These are phyloP conservation scores for Scarus forsteni DNA, from an alignment of 2,797 vertebrate genomes.

Conservation along the genomic window DNA sequence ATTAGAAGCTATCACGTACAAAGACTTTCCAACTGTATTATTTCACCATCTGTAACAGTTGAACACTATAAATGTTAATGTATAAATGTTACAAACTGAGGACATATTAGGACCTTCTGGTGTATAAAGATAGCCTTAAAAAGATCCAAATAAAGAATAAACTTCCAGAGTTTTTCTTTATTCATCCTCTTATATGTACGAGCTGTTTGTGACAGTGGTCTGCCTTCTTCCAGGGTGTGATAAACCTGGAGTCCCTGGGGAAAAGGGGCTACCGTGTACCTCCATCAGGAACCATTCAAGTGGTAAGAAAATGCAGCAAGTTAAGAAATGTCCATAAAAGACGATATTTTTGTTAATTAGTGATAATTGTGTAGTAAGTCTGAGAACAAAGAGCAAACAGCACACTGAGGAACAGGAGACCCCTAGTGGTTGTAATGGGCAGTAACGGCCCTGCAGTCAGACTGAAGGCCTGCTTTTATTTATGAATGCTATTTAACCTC, in stretches of 20 bases:
- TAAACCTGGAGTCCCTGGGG: conserved; percentile 97
- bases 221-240: conserved; percentile 90
- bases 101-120: too few species aligned
- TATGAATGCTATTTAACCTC: background rate
- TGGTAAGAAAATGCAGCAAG: conserved; percentile 85
- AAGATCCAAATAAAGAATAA: too few species aligned
- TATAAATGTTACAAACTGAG: too few species aligned
- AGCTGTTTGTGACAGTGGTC: conserved; percentile 18
- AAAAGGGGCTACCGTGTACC: conserved; percentile 99
- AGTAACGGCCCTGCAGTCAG: background rate
- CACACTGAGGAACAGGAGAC: conserved; percentile 49
- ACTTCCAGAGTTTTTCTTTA: too few species aligned
- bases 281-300: conserved; percentile 99
- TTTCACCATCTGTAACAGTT: too few species aligned
- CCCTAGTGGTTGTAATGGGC: conserved; percentile 70
- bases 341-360: conserved; percentile 5
- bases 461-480: background rate
- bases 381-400: conserved; percentile 62
- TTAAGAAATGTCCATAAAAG: conserved; percentile 7
- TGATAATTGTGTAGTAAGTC: conserved; percentile 2
- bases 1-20: too few species aligned
- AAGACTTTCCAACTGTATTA: too few species aligned
- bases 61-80: too few species aligned
- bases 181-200: background rate
- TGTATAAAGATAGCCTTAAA: too few species aligned